phyloP scores from a whole-genome alignment of 2,113 vertebrate genomes.

The Chinchilla lanigera region DNA sequence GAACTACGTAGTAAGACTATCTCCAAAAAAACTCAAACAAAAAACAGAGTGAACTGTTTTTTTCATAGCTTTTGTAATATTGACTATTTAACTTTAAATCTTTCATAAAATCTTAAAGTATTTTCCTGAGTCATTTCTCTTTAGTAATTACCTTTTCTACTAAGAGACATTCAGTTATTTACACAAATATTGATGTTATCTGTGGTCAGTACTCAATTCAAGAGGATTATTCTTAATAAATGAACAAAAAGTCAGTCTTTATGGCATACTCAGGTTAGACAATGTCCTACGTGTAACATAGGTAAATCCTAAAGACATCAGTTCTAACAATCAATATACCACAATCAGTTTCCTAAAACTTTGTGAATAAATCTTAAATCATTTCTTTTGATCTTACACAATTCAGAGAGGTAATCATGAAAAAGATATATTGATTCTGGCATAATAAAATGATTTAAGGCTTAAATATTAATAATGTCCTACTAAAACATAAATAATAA shows the following conservation, averaged over 20 bases:
- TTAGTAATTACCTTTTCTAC: slow-evolving; percentile 30
- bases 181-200: slow-evolving; percentile 19
- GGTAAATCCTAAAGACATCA: background rate
- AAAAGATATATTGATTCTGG: slow-evolving; percentile 60
- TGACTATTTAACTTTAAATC: background rate
- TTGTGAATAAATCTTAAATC: slow-evolving; percentile 37
- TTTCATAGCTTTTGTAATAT: background rate
- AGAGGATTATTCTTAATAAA: slow-evolving; percentile 47
- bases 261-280: background rate
- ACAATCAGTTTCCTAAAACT: slow-evolving; percentile 24
- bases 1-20: background rate
- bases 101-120: slow-evolving; percentile 48
- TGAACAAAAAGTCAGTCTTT: too few relatives aligned
- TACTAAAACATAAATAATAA: slow-evolving; percentile 74
- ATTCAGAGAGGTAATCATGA: slow-evolving; percentile 63
- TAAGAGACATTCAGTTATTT: background rate
- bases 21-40: background rate
- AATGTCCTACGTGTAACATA: background rate
- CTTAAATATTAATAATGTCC: slow-evolving; percentile 54
- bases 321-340: slow-evolving; percentile 26
- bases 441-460: slow-evolving; percentile 4
- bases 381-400: slow-evolving; percentile 10
- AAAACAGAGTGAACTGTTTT: slow-evolving; percentile 27
- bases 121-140: slow-evolving; percentile 69
- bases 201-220: slow-evolving; percentile 47